Conservation (phyloP, 1,140 invertebrate species). For the Apis mellifera region DNA sequence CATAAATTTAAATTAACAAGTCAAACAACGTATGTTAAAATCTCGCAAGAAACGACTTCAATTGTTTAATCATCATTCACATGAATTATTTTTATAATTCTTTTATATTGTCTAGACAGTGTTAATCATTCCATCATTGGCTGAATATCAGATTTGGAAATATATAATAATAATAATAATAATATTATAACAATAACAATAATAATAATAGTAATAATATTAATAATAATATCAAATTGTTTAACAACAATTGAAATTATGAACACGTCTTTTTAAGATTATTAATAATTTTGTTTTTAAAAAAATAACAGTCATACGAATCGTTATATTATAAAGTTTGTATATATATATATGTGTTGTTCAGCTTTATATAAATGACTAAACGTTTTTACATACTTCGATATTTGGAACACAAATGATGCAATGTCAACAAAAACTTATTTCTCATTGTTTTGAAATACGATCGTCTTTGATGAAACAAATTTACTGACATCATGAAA, state of each 20-base stretch:
- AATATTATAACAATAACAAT: too few relatives aligned
- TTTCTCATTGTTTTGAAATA: slow-evolving; percentile 35
- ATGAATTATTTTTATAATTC: slow-evolving; percentile 4
- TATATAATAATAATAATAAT: too few relatives aligned
- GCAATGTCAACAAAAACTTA: not conserved
- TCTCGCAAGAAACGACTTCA: slow-evolving; percentile 4
- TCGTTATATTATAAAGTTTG: too few relatives aligned
- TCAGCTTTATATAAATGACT: too few relatives aligned
- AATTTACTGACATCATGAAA: not conserved
- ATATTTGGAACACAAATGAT: not conserved
- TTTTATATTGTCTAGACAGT: not conserved
- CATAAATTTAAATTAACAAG: slow-evolving; percentile 50
- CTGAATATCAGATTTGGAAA: not conserved
- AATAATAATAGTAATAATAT: too few relatives aligned
- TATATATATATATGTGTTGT: not conserved
- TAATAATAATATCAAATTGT: too few relatives aligned
- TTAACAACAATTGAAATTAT: too few relatives aligned
- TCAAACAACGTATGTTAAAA: slow-evolving; percentile 43
- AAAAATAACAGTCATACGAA: too few relatives aligned
- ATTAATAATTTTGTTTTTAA: too few relatives aligned
- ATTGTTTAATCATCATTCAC: slow-evolving; percentile 12
- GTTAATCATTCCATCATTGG: not conserved
- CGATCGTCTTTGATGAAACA: not conserved
- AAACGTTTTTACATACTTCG: not conserved
- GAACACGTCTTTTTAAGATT: too few relatives aligned